These are phyloP conservation scores for Glandiceps talaboti DNA, from an alignment of 53 echinoderm and acorn worm genomes.

Conservation along the genomic window DNA sequence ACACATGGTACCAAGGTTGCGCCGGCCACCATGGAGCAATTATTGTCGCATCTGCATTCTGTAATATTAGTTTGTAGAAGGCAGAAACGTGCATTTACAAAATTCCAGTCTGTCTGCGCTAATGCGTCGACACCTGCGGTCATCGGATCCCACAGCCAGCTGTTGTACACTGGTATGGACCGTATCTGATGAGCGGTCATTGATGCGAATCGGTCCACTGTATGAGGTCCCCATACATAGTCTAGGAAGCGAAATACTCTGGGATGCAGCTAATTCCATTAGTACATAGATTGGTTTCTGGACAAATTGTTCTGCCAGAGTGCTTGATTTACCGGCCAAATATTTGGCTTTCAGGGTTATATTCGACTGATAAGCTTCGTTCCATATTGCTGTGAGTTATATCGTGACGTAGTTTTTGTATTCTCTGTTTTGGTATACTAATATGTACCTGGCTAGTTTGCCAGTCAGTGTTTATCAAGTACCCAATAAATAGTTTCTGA, in stretches of 20 bases:
- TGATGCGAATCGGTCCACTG: slow-evolving; percentile 27
- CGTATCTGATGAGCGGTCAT: slow-evolving; percentile 11
- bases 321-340: not conserved
- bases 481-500: slow-evolving; percentile 11
- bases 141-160: not conserved
- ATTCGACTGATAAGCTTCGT: not conserved
- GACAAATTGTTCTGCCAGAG: not conserved
- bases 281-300: not conserved
- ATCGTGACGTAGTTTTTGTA: not conserved
- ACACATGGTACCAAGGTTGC: not conserved
- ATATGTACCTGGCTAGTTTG: not conserved
- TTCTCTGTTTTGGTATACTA: slow-evolving; percentile 5
- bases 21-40: not conserved
- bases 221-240: slow-evolving; percentile 27
- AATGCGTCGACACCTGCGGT: not conserved
- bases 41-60: not conserved
- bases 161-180: slow-evolving; percentile 6
- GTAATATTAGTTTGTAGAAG: not conserved
- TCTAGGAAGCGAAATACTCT: not conserved
- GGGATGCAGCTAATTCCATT: not conserved
- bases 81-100: not conserved
- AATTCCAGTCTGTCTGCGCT: not conserved
- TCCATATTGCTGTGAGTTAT: slow-evolving; percentile 10
- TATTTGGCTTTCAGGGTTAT: not conserved
- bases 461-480: slow-evolving; percentile 8